Evolutionary conservation across 1,140 invertebrate species (phyloP).

Genomic region (Hylyphantes graminicola): DNA sequence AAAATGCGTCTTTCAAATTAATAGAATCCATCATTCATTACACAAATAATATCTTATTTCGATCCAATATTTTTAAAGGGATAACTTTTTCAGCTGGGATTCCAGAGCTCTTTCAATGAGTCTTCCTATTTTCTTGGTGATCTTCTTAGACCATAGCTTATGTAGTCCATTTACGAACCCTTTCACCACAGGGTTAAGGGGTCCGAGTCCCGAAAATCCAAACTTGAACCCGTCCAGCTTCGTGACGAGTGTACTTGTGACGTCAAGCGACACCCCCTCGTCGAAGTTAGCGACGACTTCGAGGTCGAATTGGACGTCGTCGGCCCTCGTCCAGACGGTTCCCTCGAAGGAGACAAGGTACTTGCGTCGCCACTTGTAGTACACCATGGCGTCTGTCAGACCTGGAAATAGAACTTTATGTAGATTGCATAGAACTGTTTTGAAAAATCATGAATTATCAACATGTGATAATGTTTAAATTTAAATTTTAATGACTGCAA

Average conservation of each 20-base stretch:
- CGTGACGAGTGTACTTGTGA: not conserved
- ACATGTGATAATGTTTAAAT: too few relatives aligned
- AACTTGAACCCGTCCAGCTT: conserved; percentile 38
- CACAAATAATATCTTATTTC: not conserved
- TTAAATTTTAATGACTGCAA: too few relatives aligned
- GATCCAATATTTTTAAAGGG: not conserved
- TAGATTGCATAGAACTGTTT: too few relatives aligned
- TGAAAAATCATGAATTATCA: too few relatives aligned
- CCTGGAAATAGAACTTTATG: too few relatives aligned
- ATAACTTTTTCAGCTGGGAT: conserved; percentile 6
- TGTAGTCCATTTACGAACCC: not conserved
- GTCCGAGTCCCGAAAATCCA: conserved; percentile 36
- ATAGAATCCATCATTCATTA: not conserved
- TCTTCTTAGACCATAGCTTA: not conserved
- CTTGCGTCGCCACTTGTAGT: conserved; percentile 16
- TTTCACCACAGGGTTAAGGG: conserved; percentile 22
- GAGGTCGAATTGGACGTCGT: not conserved
- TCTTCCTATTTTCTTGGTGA: not conserved
- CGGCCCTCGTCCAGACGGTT: conserved; percentile 2
- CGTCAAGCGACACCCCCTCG: not conserved
- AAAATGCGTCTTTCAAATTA: not conserved
- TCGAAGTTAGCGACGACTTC: not conserved
- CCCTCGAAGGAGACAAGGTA: conserved; percentile 2
- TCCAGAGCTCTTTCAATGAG: conserved; percentile 14
- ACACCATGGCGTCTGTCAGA: conserved; percentile 1